Evolutionary conservation across 2,888 invertebrate species (phyloP).

Genomic region (Papilio gigon): DNA sequence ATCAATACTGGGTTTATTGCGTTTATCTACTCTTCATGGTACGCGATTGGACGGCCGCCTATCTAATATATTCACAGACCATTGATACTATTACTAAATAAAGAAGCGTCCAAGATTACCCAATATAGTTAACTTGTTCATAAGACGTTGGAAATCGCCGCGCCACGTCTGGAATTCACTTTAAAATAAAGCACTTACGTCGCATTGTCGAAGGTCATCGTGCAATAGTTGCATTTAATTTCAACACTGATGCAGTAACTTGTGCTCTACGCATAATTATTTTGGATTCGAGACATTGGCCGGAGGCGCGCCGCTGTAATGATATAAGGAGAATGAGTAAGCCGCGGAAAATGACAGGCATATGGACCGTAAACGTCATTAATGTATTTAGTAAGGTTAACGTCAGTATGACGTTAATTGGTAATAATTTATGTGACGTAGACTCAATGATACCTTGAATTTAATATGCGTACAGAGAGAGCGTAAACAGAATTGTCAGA

Average conservation of each 20-base stretch:
- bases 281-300: constrained; percentile 17
- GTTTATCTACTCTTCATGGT: not conserved
- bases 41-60: constrained; percentile 6
- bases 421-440: constrained; percentile 17
- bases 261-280: constrained; percentile 21
- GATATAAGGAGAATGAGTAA: constrained; percentile 23
- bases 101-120: constrained; percentile 10
- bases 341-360: constrained; percentile 14
- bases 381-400: constrained; percentile 39
- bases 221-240: constrained; percentile 36
- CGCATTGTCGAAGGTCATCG: constrained; percentile 28
- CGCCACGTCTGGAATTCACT: constrained; percentile 7
- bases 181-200: constrained; percentile 22
- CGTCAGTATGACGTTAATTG: constrained; percentile 45
- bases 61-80: constrained; percentile 23
- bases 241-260: constrained; percentile 33
- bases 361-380: constrained; percentile 17
- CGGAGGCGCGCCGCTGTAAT: constrained; percentile 16
- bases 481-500: not conserved
- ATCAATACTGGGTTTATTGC: constrained; percentile 6
- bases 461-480: constrained; percentile 1
- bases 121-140: constrained; percentile 1
- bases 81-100: constrained; percentile 19
- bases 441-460: not conserved
- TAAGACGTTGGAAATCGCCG: constrained; percentile 24